Conservation (phyloP, 2,113 vertebrate genomes). For the Sphyrna mokarran region DNA sequence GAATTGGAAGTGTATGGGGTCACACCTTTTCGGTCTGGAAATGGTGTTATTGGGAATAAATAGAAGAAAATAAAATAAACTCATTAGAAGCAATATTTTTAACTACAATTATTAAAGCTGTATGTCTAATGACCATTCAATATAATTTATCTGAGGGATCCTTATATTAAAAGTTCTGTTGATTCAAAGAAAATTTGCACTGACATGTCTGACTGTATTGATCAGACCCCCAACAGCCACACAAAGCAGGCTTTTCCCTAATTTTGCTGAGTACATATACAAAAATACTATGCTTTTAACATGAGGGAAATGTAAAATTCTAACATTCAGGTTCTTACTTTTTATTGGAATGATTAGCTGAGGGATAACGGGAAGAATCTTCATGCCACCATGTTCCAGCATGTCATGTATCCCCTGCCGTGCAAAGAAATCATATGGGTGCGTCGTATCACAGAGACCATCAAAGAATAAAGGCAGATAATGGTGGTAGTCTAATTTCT, state of each 20-base stretch:
- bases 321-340: constrained; percentile 62
- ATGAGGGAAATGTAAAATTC: not conserved
- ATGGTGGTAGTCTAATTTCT: constrained; percentile 83
- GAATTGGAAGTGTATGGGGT: not conserved
- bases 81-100: not conserved
- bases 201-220: not conserved
- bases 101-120: not conserved
- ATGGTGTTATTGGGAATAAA: not conserved
- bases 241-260: not conserved
- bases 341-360: constrained; percentile 89
- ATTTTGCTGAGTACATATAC: not conserved
- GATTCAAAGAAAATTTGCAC: not conserved
- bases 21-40: not conserved
- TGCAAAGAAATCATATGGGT: constrained; percentile 87
- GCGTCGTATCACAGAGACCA: constrained; percentile 77
- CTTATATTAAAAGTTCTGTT: not conserved
- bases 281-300: not conserved
- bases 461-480: constrained; percentile 88
- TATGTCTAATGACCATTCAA: not conserved
- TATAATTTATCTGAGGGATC: not conserved
- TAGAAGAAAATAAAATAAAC: not conserved
- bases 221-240: not conserved
- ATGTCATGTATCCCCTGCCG: constrained; percentile 85
- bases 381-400: constrained; percentile 81
- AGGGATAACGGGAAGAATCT: constrained; percentile 82